phyloP scores from a whole-genome alignment of 92 coral and sea anemone genomes.

The Micromussa lordhowensis region DNA sequence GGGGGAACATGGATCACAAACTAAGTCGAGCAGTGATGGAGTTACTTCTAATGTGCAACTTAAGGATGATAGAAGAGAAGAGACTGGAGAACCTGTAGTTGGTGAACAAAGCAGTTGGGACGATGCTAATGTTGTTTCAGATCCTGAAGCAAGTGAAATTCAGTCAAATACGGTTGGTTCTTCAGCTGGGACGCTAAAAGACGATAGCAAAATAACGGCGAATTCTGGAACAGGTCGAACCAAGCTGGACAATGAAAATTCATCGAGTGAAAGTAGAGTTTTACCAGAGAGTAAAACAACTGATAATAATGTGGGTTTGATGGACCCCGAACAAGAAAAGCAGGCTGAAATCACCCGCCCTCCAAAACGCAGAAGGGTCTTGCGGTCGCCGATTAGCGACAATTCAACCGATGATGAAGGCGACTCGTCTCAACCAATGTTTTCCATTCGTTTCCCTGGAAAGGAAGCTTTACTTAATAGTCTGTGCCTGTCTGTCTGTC shows the following conservation, averaged over 20 bases:
- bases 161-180: background rate
- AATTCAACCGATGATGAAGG: constrained; percentile 51
- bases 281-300: background rate
- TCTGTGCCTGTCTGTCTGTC: no score
- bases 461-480: background rate
- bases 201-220: background rate
- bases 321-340: constrained; percentile 11
- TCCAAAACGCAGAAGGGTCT: constrained; percentile 4
- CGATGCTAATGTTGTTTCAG: constrained; percentile 18
- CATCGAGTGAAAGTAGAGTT: background rate
- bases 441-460: background rate
- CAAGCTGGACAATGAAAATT: background rate
- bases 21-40: background rate
- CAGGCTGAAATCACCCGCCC: constrained; percentile 16
- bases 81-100: background rate
- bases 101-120: constrained; percentile 1
- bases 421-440: background rate
- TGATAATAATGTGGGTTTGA: background rate
- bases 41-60: background rate
- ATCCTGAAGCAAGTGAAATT: background rate
- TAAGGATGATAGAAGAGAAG: background rate
- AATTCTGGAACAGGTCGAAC: background rate
- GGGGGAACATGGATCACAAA: no score
- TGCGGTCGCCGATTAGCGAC: constrained; percentile 4
- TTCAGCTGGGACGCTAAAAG: background rate